Conservation (phyloP, 2,888 invertebrate genomes). For the Rhingia rostrata region DNA sequence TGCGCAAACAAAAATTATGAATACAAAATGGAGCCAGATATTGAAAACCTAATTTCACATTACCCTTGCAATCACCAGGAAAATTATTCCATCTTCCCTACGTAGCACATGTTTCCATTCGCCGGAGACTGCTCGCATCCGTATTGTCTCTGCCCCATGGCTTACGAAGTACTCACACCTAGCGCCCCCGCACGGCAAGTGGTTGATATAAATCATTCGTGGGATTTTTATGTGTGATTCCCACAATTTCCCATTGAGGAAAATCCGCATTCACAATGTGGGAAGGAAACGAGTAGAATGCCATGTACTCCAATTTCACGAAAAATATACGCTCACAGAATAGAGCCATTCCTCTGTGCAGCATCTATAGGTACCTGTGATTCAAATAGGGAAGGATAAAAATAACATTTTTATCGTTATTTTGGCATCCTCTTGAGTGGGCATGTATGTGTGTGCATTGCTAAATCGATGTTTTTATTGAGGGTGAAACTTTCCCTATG, state of each 20-base stretch:
- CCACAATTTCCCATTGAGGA: constrained; percentile 36
- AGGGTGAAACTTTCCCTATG: not conserved
- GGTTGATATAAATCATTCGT: constrained; percentile 72
- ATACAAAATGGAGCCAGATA: too few relatives aligned
- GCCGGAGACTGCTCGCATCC: constrained; percentile 32
- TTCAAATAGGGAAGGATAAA: constrained; percentile 13
- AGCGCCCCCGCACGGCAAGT: constrained; percentile 36
- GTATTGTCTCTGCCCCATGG: not conserved
- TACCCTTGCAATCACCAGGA: constrained; percentile 3
- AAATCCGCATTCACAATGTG: not conserved
- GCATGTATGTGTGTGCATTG: constrained; percentile 23
- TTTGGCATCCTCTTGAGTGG: constrained; percentile 15
- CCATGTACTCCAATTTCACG: not conserved
- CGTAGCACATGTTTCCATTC: constrained; percentile 54
- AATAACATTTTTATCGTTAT: constrained; percentile 65
- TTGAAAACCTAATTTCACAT: too few relatives aligned
- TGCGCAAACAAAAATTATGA: too few relatives aligned
- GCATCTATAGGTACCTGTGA: not conserved
- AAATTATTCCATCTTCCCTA: constrained; percentile 37
- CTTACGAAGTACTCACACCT: not conserved
- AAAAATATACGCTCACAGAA: not conserved
- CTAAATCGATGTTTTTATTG: constrained; percentile 13
- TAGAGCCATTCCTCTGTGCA: not conserved
- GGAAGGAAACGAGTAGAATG: not conserved
- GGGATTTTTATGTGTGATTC: constrained; percentile 67